phyloP scores from a whole-genome alignment of 2,888 invertebrate species.

The Macrosoma leucophasiata region DNA sequence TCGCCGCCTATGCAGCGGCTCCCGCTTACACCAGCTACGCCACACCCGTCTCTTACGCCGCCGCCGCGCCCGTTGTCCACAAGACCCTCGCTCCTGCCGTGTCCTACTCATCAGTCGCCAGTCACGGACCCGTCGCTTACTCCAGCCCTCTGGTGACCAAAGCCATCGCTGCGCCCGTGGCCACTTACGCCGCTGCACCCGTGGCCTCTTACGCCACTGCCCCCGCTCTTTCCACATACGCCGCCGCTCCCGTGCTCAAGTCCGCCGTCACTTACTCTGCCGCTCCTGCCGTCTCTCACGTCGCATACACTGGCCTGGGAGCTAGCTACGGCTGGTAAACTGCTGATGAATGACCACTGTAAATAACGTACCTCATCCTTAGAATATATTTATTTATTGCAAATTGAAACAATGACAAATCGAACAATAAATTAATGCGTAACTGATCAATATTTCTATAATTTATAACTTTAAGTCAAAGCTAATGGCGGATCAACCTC shows the following conservation, averaged over 20 bases:
- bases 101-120: conserved; percentile 31
- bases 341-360: too few species aligned
- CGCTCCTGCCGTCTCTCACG: conserved; percentile 77
- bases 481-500: too few species aligned
- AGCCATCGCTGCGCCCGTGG: conserved; percentile 39
- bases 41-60: conserved; percentile 24
- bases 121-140: conserved; percentile 32
- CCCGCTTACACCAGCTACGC: conserved; percentile 41
- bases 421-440: too few species aligned
- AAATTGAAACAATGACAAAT: too few species aligned
- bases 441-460: too few species aligned
- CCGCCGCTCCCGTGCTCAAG: conserved; percentile 51
- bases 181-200: conserved; percentile 42
- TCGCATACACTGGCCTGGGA: conserved; percentile 78
- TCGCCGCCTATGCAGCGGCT: conserved; percentile 31
- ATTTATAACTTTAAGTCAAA: too few species aligned
- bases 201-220: conserved; percentile 34
- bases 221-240: conserved; percentile 33
- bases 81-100: conserved; percentile 21
- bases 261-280: conserved; percentile 73
- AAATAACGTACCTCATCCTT: too few species aligned
- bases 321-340: conserved; percentile 80
- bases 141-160: conserved; percentile 26
- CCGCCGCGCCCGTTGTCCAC: conserved; percentile 27
- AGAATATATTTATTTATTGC: too few species aligned